These are phyloP conservation scores for Tetraneura akinire DNA, from an alignment of 1,140 invertebrate genomes.

Conservation along the genomic window DNA sequence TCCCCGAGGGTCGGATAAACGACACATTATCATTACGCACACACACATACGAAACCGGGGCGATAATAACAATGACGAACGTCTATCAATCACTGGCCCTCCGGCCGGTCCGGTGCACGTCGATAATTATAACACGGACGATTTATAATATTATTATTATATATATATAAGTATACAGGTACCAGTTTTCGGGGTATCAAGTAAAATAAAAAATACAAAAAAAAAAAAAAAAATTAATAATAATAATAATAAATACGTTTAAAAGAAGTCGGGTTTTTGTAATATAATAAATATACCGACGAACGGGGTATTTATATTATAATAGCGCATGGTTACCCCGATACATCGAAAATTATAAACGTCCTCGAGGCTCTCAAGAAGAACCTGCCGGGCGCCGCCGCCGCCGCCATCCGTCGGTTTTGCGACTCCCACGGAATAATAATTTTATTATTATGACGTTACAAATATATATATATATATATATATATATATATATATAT, in stretches of 20 bases:
- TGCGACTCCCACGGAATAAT: conserved; percentile 48
- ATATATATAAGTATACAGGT: background rate
- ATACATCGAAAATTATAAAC: conserved; percentile 44
- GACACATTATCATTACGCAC: conserved; percentile 46
- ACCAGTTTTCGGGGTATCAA: conserved; percentile 35
- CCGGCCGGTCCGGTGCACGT: conserved; percentile 47
- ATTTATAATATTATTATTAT: conserved; percentile 7
- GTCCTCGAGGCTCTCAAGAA: conserved; percentile 31
- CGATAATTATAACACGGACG: conserved; percentile 50
- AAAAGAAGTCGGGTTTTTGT: conserved; percentile 19
- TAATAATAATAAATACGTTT: conserved; percentile 15
- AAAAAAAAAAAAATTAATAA: too few relatives aligned
- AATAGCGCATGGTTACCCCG: conserved; percentile 14
- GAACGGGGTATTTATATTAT: conserved; percentile 38
- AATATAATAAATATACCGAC: conserved; percentile 4
- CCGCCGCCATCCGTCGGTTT: background rate
- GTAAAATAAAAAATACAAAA: background rate
- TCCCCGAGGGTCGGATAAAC: conserved; percentile 43
- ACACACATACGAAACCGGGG: conserved; percentile 9
- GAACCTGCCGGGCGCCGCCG: conserved; percentile 40
- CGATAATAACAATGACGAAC: conserved; percentile 50
- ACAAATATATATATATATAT: background rate
- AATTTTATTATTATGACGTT: conserved; percentile 8
- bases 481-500: background rate
- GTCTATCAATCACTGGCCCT: conserved; percentile 50